Evolutionary conservation across 2,113 vertebrate genomes (phyloP).

Genomic region (Muscicapa adusta): DNA sequence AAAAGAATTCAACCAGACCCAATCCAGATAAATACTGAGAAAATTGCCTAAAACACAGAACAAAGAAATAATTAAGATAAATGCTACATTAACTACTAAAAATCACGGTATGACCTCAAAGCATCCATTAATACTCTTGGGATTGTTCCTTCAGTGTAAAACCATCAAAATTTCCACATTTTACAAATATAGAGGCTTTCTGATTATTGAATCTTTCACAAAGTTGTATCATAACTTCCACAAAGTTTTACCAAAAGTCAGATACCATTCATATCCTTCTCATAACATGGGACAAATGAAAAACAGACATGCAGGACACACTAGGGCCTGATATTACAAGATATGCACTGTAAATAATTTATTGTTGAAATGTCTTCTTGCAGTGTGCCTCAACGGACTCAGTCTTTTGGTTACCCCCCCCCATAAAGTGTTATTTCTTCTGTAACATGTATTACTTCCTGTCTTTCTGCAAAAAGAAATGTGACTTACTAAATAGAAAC

Average conservation of each 20-base stretch:
- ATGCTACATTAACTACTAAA: background rate
- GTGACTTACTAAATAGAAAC: background rate
- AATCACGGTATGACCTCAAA: background rate
- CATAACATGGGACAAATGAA: background rate
- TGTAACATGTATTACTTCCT: background rate
- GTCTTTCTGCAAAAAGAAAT: background rate
- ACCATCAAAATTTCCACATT: background rate
- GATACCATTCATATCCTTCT: background rate
- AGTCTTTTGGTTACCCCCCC: background rate
- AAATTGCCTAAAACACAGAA: background rate
- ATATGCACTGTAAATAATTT: accelerated
- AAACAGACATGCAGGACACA: background rate
- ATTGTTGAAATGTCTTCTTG: background rate
- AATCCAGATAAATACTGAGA: background rate
- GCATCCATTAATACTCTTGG: background rate
- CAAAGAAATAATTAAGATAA: background rate
- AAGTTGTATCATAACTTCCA: background rate
- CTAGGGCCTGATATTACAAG: background rate
- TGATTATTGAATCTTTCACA: background rate
- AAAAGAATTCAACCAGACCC: background rate
- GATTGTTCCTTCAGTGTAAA: background rate
- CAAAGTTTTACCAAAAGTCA: background rate
- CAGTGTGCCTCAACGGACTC: background rate
- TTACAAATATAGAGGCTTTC: background rate
- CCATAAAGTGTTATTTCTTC: background rate